These are phyloP conservation scores for Triops longicaudatus DNA, from an alignment of 1,140 invertebrate species.

Conservation along the genomic window DNA sequence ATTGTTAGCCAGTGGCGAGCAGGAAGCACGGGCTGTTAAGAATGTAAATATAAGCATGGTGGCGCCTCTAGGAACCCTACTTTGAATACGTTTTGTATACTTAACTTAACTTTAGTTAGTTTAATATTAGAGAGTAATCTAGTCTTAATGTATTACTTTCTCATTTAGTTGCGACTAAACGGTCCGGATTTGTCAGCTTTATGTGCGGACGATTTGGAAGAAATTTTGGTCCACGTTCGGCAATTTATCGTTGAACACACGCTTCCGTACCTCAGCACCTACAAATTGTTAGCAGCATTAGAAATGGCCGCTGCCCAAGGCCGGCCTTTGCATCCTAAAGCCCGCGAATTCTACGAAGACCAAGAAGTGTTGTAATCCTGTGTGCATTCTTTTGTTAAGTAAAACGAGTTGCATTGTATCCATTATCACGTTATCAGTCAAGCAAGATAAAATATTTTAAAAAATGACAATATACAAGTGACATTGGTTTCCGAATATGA, in stretches of 20 bases:
- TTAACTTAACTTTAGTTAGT: too few species aligned
- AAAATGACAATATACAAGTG: background rate
- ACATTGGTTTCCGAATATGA: too few species aligned
- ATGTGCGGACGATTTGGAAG: background rate
- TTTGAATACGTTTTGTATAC: too few species aligned
- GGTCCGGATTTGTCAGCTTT: background rate
- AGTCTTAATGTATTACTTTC: too few species aligned
- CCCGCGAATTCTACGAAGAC: background rate
- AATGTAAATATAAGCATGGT: too few species aligned
- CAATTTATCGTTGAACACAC: background rate
- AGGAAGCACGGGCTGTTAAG: too few species aligned
- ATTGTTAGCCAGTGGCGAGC: too few species aligned
- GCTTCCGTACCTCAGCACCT: background rate
- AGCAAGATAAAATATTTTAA: background rate
- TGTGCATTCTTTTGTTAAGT: background rate
- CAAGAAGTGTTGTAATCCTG: slow-evolving; percentile 16
- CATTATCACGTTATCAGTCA: background rate
- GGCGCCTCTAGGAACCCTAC: too few species aligned
- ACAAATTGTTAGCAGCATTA: background rate
- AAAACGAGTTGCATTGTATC: background rate
- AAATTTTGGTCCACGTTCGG: background rate
- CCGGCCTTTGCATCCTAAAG: background rate
- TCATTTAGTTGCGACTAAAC: background rate
- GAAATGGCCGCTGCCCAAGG: background rate
- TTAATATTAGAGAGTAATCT: too few species aligned